These are phyloP conservation scores for Anniella stebbinsi DNA, from an alignment of 2,797 vertebrate species.

Conservation along the genomic window DNA sequence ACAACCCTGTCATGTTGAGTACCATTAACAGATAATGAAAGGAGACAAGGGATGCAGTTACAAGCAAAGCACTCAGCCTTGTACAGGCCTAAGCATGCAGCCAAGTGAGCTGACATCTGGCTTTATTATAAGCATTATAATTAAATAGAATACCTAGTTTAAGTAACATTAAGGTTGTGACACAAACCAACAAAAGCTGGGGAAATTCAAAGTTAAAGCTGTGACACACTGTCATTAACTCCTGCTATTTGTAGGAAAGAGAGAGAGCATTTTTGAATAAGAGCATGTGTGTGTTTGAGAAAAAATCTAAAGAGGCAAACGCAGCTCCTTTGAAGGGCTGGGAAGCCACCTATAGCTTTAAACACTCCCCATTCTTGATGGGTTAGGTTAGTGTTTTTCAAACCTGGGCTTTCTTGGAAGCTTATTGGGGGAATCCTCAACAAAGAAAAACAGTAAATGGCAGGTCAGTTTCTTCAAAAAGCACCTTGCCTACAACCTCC, in stretches of 20 bases:
- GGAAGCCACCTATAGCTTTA: not conserved
- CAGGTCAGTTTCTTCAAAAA: not conserved
- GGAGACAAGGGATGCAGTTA: slow-evolving; percentile 93
- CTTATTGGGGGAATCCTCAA: not conserved
- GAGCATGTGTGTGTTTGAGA: not conserved
- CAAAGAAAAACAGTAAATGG: not conserved
- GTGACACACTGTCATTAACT: slow-evolving; percentile 46
- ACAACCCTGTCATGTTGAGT: slow-evolving; percentile 94
- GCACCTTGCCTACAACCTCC: not conserved
- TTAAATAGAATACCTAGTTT: slow-evolving; percentile 75
- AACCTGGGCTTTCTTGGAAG: not conserved
- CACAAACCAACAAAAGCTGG: slow-evolving; percentile 58
- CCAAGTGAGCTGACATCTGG: slow-evolving; percentile 89
- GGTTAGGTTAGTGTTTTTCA: not conserved
- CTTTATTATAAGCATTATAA: slow-evolving; percentile 75
- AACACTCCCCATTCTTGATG: not conserved
- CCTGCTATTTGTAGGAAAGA: not conserved
- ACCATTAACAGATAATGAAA: slow-evolving; percentile 98
- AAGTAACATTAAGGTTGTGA: slow-evolving; percentile 67
- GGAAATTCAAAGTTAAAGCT: slow-evolving; percentile 55
- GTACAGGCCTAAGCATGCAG: slow-evolving; percentile 91
- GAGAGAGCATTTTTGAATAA: not conserved
- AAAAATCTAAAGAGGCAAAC: not conserved
- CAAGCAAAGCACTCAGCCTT: slow-evolving; percentile 89
- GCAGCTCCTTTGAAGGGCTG: not conserved